Conservation (phyloP, 2,797 vertebrate genomes). For the Falco rusticolus region DNA sequence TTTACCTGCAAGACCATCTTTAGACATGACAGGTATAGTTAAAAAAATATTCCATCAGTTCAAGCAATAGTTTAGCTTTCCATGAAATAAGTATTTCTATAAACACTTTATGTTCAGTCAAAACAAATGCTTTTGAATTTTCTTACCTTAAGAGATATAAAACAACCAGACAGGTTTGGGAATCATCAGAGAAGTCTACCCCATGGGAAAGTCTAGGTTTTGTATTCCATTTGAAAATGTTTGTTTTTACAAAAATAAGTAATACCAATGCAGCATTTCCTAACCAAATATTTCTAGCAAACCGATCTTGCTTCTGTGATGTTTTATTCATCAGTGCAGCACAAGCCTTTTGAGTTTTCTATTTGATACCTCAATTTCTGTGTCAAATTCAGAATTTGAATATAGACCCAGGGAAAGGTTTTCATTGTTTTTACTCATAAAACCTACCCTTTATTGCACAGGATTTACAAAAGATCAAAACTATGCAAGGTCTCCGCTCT, state of each 20-base stretch:
- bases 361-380: background rate
- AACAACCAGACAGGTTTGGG: constrained; percentile 58
- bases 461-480: background rate
- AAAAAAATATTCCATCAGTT: constrained; percentile 76
- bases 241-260: constrained; percentile 40
- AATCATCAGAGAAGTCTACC: constrained; percentile 63
- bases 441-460: constrained; percentile 31
- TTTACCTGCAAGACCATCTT: constrained; percentile 64
- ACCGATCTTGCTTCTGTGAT: background rate
- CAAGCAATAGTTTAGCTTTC: constrained; percentile 72
- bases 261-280: background rate
- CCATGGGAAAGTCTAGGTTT: background rate
- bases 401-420: constrained; percentile 10
- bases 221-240: constrained; percentile 31
- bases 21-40: constrained; percentile 65
- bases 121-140: constrained; percentile 66
- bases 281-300: constrained; percentile 1
- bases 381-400: background rate
- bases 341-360: background rate
- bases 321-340: constrained; percentile 21
- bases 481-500: constrained; percentile 24
- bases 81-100: constrained; percentile 75
- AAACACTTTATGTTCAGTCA: constrained; percentile 70
- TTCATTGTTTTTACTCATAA: background rate
- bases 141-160: constrained; percentile 59